Evolutionary conservation across 2,113 vertebrate species (phyloP).

Genomic region (Dipodomys merriami): DNA sequence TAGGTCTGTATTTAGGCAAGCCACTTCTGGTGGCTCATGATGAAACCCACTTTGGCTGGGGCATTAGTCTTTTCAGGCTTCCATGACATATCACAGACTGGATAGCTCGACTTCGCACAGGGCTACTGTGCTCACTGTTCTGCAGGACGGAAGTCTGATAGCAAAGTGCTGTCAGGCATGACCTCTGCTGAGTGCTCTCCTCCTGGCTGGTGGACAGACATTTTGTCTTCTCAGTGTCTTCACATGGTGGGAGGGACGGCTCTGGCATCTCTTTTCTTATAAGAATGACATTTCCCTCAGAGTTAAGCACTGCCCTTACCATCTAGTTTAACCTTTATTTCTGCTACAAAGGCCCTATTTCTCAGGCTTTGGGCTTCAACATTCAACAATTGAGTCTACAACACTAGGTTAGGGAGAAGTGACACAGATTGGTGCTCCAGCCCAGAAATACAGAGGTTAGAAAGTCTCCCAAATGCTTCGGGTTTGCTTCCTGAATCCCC

Average conservation of each 20-base stretch:
- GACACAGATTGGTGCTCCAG: not conserved
- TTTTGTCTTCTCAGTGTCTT: not conserved
- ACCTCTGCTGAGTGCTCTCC: not conserved
- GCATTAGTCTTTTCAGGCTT: not conserved
- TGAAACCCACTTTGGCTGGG: not conserved
- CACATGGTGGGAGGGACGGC: not conserved
- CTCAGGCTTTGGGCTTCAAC: not conserved
- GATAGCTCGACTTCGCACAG: not conserved
- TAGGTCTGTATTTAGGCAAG: not conserved
- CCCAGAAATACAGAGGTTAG: not conserved
- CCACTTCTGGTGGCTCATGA: not conserved
- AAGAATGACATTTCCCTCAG: not conserved
- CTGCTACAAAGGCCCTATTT: not conserved
- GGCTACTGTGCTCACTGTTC: not conserved
- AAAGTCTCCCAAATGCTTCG: not conserved
- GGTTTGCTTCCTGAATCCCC: not conserved
- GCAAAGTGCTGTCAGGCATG: not conserved
- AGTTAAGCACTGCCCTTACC: not conserved
- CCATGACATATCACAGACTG: not conserved
- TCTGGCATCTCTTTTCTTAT: not conserved
- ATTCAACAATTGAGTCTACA: not conserved
- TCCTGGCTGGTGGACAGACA: not conserved
- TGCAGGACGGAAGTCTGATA: not conserved
- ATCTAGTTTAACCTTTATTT: not conserved
- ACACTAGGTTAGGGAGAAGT: not conserved